A percentile compares a stretch with the other conserved stretches of the same genome.
These are phyloP conservation scores for Xanthia icteritia DNA, from an alignment of 2,888 invertebrate species.

Conservation along the genomic window DNA sequence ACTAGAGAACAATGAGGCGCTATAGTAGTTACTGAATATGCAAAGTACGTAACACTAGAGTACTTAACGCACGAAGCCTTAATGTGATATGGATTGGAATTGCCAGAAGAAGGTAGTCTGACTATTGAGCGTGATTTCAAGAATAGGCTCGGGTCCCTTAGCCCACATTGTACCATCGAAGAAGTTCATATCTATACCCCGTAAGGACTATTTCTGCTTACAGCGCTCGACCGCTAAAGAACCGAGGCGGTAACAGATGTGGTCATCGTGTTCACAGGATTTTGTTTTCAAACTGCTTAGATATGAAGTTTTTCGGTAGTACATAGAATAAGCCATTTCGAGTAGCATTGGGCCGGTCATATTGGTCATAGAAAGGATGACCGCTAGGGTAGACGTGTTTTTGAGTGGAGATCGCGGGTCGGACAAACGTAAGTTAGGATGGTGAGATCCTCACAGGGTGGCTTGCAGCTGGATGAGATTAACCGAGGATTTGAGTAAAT, in stretches of 20 bases:
- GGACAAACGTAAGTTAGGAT: background rate
- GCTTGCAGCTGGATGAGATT: background rate
- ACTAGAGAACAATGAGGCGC: slow-evolving; percentile 37
- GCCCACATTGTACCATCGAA: too few species aligned
- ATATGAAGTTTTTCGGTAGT: too few species aligned
- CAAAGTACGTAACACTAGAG: slow-evolving; percentile 29
- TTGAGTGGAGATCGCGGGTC: background rate
- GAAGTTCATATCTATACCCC: too few species aligned
- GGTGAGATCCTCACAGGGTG: background rate
- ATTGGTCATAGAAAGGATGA: background rate
- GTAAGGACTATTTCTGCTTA: too few species aligned
- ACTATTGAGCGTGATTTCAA: background rate
- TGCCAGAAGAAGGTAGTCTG: background rate
- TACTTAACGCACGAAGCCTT: slow-evolving; percentile 40
- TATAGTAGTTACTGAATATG: slow-evolving; percentile 41
- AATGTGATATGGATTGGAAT: slow-evolving; percentile 25
- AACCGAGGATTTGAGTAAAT: background rate
- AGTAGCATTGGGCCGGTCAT: background rate
- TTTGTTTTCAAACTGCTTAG: too few species aligned
- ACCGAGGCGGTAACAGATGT: too few species aligned
- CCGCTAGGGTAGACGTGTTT: too few species aligned
- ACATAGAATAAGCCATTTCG: background rate
- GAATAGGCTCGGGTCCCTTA: background rate
- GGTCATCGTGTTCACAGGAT: too few species aligned
- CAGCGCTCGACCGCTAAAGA: too few species aligned